Base-by-base conservation (phyloP, 1,140 invertebrate genomes). In the Drosophila paulistorum region DNA sequence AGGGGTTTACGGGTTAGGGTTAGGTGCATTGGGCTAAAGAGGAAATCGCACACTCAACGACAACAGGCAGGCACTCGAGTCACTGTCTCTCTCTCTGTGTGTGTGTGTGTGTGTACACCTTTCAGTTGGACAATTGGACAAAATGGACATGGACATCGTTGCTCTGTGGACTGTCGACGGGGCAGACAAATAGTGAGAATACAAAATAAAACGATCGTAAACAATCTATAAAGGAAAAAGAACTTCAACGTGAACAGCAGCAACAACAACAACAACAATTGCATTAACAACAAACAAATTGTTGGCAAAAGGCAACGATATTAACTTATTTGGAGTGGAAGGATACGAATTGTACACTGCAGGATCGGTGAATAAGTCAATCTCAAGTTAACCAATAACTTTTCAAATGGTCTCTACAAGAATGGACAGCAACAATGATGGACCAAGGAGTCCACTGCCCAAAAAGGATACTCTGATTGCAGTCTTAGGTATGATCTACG, bases 21-120 rank as follows among this genome's bases (percentile, higher is more conserved):
- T 71, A 39, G 33, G 13, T 61, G 54, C 37, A 59, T 20, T 70
- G 67, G 55, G 48, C 20, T 60, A 65, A 35, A 71, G 66, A 71
- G 73, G 71, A 75, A 75, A 75, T 75, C 73, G 61, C 74, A 76
- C 74, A 74, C 73, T 74, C 65, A 75, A 68, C 17, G 57, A 59
- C 26, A 33, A 59, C 33, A 11, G 9, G 41, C 55, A 58, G 48
- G 66, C 68, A 63, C 58, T 72, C 39, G 10, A 54, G 37, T 10
- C 37, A 68, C 48, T 51, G 41, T 33, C 41, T 59, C 33, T 59
- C n/a, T 59, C 9, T 37, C 5, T 14, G 13, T 17, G 17, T 17
- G n/a, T 39, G 33, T 35, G 30, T 59, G 33, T 10, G 17, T 30
- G 11, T 55, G 51, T 23, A 14, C 13, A 55, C 51, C 51, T 55